A percentile compares a stretch with the other conserved stretches of the same genome.
Evolutionary conservation across 2,797 vertebrate genomes (phyloP).

Genomic region (Siniperca undulata): DNA sequence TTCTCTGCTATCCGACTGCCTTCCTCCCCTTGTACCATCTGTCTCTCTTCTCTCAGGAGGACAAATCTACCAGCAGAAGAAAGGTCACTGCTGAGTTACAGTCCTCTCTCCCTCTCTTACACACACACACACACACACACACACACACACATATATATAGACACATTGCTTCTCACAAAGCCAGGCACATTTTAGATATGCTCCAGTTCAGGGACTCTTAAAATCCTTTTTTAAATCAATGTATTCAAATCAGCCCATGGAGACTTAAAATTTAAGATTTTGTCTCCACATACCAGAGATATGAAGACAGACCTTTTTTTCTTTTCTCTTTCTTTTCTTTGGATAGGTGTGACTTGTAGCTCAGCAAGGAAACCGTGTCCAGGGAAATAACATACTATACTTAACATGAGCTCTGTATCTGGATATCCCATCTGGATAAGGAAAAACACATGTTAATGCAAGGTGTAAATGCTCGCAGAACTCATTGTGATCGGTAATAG

Average conservation of each 20-base stretch:
- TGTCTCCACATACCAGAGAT: not conserved
- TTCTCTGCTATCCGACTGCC: not conserved
- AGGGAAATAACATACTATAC: not conserved
- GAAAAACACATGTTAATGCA: not conserved
- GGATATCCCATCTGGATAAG: not conserved
- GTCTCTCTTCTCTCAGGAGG: conserved; percentile 26
- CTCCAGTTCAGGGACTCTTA: conserved; percentile 17
- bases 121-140: not conserved
- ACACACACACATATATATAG: not conserved
- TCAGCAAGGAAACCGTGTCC: not conserved
- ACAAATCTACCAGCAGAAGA: conserved; percentile 37
- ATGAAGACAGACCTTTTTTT: not conserved
- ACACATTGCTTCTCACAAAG: not conserved
- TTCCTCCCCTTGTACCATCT: conserved; percentile 4
- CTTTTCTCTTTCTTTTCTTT: not conserved
- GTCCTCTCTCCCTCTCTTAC: not conserved
- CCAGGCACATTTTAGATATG: conserved; percentile 27
- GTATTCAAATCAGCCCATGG: conserved; percentile 24
- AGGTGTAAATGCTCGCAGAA: not conserved
- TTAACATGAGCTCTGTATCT: not conserved
- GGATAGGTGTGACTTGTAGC: not conserved
- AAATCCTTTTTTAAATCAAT: conserved; percentile 43
- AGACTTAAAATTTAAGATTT: conserved; percentile 14
- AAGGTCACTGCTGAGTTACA: conserved; percentile 48
- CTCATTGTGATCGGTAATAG: no score